A percentile compares a stretch with the other conserved stretches of the same genome.
phyloP scores from a whole-genome alignment of 2,113 vertebrate genomes.

The Felis catus region F.catus_Fca126_mat1.0 CM031428.1:45608501-45609000 shows the following conservation, averaged over 20 bases:
- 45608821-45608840: too few relatives aligned
- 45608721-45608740: background rate
- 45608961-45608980: background rate
- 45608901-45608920: too few relatives aligned
- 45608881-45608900: too few relatives aligned
- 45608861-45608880: too few relatives aligned
- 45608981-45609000: background rate
- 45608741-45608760: too few relatives aligned
- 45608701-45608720: background rate
- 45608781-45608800: too few relatives aligned
- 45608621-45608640: background rate
- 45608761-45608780: too few relatives aligned
- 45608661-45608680: background rate
- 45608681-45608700: background rate
- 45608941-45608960: too few relatives aligned
- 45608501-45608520: background rate
- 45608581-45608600: background rate
- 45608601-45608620: background rate
- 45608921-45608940: too few relatives aligned
- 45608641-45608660: background rate
- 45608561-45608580: background rate
- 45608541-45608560: background rate
- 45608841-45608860: too few relatives aligned
- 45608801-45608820: too few relatives aligned
- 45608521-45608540: background rate